Base-by-base conservation (phyloP, 2,113 vertebrate species). In the Corvus hawaiiensis region DNA sequence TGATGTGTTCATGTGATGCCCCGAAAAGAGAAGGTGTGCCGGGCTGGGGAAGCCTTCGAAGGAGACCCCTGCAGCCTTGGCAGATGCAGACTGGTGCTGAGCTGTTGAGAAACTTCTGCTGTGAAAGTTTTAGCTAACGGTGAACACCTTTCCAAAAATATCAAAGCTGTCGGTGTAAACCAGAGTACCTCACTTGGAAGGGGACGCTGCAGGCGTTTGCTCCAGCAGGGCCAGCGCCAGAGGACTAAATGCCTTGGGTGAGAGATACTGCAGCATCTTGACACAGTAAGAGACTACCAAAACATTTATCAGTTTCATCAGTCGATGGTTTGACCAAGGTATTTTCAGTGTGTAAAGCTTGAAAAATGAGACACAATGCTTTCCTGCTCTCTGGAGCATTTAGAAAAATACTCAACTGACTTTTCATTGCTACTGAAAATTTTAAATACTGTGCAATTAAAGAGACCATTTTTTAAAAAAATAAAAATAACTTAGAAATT, bases 381-480 rank as follows among this genome's bases (percentile, higher is more conserved):
- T 78, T 84, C 14, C 12, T 75, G 8, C 69, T 92, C 48, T 62
- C 72, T 30, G 32, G 86, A 88, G 94, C 91, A 37, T 90, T 78
- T 81, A 55, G 86, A 52, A 69, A 77, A 82, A 82, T 88, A 82
- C 75, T 92, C 79, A 73, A 61, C 85, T 87, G 71, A 93, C 64
- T 94, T 84, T 67, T 61, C 71, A 41, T 87, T 81, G 84, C 95
- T 95, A 97, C 93, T 95, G 92, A 96, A 84, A 81, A 80, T 55
- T 71, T 79, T 62, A 89, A 87, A 93, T 76, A 84, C 85, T 96
- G 96, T 96, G 96, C 96, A 96, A 96, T 96, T 87, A 74, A 96
- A 94, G 69, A 91, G 56, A 94, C 84, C 54, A 4, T 81, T 92
- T 93, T 79, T 32, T 5, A 2, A 10, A 58, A 90, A 85, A 91